A percentile compares a stretch with the other conserved stretches of the same genome.
These are phyloP conservation scores for Dryoscopus gambensis DNA, from an alignment of 2,113 vertebrate species.

Conservation along the genomic window DNA sequence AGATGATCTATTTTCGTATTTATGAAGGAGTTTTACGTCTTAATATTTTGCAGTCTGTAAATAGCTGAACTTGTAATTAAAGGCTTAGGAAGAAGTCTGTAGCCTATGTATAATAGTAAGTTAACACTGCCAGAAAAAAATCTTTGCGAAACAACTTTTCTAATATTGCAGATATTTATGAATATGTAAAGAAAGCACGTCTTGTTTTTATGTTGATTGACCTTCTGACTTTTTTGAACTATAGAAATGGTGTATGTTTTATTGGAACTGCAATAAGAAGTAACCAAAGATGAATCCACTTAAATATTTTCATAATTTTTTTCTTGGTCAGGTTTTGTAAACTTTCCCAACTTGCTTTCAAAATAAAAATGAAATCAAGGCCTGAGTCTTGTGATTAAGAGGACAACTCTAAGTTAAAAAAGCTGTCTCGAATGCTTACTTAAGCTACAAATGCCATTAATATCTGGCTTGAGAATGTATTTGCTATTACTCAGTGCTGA, in stretches of 20 bases:
- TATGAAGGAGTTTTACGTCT: slow-evolving; percentile 88
- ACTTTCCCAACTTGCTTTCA: slow-evolving; percentile 75
- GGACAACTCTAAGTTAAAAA: background rate
- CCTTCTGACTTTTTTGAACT: slow-evolving; percentile 59
- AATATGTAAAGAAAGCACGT: slow-evolving; percentile 66
- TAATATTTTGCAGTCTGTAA: slow-evolving; percentile 82
- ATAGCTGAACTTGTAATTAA: slow-evolving; percentile 81
- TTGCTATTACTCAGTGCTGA: background rate
- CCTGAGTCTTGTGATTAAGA: slow-evolving; percentile 42
- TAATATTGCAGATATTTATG: slow-evolving; percentile 73
- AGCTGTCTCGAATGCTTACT: background rate
- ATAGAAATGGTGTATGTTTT: slow-evolving; percentile 66
- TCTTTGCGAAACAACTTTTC: slow-evolving; percentile 68
- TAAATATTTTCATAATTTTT: slow-evolving; percentile 77
- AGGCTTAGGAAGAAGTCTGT: slow-evolving; percentile 67
- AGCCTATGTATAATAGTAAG: slow-evolving; percentile 67
- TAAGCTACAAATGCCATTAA: background rate
- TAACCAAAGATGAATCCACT: slow-evolving; percentile 84
- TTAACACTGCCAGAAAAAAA: slow-evolving; percentile 69
- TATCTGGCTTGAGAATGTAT: background rate
- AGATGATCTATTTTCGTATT: slow-evolving; percentile 93
- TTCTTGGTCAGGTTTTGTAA: slow-evolving; percentile 75
- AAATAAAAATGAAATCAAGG: slow-evolving; percentile 77
- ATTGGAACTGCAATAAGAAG: slow-evolving; percentile 73
- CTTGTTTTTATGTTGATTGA: slow-evolving; percentile 68